These are phyloP conservation scores for Pterophyllum scalare DNA, from an alignment of 2,113 vertebrate species.

Conservation along the genomic window DNA sequence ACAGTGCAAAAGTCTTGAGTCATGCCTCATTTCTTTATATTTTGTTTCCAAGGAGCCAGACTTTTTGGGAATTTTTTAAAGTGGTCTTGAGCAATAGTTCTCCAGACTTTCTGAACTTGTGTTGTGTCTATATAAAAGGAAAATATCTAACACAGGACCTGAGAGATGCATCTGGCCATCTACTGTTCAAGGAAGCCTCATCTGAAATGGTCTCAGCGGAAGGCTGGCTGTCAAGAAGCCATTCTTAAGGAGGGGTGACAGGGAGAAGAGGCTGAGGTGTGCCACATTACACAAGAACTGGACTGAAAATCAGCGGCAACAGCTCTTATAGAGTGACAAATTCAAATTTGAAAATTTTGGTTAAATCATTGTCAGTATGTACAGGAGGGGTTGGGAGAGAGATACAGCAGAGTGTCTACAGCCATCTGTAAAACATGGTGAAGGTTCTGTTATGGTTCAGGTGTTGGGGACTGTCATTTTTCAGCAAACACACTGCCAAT, in stretches of 20 bases:
- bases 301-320: not conserved
- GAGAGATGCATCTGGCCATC: not conserved
- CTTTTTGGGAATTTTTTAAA: not conserved
- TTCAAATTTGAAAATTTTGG: too few relatives aligned
- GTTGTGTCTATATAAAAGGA: not conserved
- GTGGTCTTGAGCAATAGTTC: not conserved
- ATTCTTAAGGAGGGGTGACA: too few relatives aligned
- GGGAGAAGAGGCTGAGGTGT: not conserved
- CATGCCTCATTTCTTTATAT: not conserved
- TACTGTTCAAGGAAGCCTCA: too few relatives aligned
- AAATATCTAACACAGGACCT: not conserved
- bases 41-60: not conserved
- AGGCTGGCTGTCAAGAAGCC: too few relatives aligned
- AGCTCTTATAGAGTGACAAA: too few relatives aligned
- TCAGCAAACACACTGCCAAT: not conserved
- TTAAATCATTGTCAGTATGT: not conserved
- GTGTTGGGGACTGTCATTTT: not conserved
- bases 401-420: too few relatives aligned
- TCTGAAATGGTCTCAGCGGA: not conserved
- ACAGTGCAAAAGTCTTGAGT: not conserved
- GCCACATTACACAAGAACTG: not conserved
- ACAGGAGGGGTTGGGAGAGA: too few relatives aligned
- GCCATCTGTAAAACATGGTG: too few relatives aligned
- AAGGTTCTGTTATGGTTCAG: not conserved
- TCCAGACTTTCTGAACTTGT: not conserved